These are phyloP conservation scores for Amphipoea oculea DNA, from an alignment of 2,888 invertebrate genomes.

Conservation along the genomic window DNA sequence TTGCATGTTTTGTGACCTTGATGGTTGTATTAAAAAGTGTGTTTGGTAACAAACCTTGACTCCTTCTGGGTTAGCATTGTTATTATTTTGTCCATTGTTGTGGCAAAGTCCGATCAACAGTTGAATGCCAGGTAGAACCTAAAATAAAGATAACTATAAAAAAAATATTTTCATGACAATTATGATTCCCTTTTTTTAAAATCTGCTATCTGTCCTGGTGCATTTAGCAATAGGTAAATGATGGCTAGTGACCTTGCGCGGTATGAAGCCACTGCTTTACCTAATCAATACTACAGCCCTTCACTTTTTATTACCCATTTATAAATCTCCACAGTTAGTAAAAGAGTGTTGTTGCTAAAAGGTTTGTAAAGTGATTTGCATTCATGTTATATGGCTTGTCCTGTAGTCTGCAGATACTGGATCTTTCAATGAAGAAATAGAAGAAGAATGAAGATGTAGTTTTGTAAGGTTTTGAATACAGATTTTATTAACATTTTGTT, in stretches of 20 bases:
- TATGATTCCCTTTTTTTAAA: not conserved
- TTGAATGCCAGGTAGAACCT: conserved; percentile 98
- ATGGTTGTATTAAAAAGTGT: conserved; percentile 46
- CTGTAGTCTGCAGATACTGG: not conserved
- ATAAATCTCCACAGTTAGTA: not conserved
- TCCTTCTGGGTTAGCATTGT: conserved; percentile 78
- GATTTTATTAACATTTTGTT: not conserved
- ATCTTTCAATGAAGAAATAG: not conserved
- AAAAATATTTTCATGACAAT: not conserved
- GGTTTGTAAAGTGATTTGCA: not conserved
- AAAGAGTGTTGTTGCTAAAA: not conserved
- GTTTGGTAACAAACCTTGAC: conserved; percentile 77
- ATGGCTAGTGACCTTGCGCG: not conserved
- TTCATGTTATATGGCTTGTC: not conserved
- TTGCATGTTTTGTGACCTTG: not conserved
- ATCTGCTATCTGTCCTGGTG: not conserved
- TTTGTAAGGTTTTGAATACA: not conserved
- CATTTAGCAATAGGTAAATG: not conserved
- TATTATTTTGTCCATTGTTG: conserved; percentile 90
- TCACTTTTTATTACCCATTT: not conserved
- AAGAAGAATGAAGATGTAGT: not conserved
- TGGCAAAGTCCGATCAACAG: conserved; percentile 97
- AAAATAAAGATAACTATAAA: conserved; percentile 56
- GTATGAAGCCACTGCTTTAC: not conserved
- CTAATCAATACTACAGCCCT: not conserved